Conservation (phyloP, 2,888 invertebrate species). For the Dermolepida albohirtum region DNA sequence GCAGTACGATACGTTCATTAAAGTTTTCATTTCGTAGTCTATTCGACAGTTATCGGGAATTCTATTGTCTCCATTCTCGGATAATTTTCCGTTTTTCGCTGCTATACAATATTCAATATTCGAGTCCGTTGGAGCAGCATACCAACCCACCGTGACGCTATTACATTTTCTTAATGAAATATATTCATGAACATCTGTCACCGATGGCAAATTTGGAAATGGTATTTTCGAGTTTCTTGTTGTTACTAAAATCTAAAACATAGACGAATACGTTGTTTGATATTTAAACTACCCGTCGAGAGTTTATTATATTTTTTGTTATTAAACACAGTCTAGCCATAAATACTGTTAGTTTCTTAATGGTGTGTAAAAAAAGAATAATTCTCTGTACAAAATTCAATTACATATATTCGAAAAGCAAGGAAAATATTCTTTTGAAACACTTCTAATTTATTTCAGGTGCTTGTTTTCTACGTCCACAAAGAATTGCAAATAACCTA, state of each 20-base stretch:
- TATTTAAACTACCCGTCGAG: not conserved
- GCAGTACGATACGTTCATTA: conserved; percentile 63
- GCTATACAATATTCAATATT: conserved; percentile 62
- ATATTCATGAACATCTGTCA: conserved; percentile 68
- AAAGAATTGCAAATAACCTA: too few relatives aligned
- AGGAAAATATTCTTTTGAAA: too few relatives aligned
- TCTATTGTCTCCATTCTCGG: conserved; percentile 56
- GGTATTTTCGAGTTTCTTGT: conserved; percentile 64
- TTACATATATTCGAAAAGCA: too few relatives aligned
- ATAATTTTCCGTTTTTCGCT: conserved; percentile 60
- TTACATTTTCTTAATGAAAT: conserved; percentile 66
- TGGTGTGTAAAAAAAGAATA: too few relatives aligned
- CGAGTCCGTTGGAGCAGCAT: conserved; percentile 66
- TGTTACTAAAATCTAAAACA: conserved; percentile 66
- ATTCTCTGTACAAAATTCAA: too few relatives aligned
- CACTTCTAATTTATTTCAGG: too few relatives aligned
- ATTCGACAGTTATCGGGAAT: conserved; percentile 66
- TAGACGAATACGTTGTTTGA: not conserved
- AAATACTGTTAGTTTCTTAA: too few relatives aligned
- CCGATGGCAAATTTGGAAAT: conserved; percentile 69
- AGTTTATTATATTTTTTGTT: conserved; percentile 6
- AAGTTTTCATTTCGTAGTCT: conserved; percentile 62
- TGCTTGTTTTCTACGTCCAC: too few relatives aligned
- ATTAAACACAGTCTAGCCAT: too few relatives aligned
- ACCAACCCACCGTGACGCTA: conserved; percentile 71